Evolutionary conservation across 2,797 vertebrate species (phyloP), one percentile per base, ranked within the genome.

Genomic region (Denticeps clupeoides): DNA sequence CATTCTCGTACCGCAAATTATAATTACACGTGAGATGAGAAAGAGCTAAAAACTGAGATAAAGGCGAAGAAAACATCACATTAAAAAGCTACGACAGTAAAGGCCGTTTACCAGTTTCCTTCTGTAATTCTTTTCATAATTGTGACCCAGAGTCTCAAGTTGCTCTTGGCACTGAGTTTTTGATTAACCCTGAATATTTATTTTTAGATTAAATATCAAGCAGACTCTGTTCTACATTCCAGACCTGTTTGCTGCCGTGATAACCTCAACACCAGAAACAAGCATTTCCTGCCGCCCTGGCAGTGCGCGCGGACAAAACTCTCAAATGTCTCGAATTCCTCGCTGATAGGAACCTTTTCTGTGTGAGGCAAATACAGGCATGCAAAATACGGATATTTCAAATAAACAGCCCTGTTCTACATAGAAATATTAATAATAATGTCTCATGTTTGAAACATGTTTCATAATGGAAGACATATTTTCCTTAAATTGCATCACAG

Each of bases 161-260:
- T 68, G 47, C 55, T 56, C 66, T 71, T 72, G 65, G 65, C 64
- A n/a, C 31, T 4, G 37, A 5, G 37, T 41, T 11, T 1, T 11
- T 22, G 40, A n/a, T 8, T 40, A 55, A 43, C 65, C 38, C 50
- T 51, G 29, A 28, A 7, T 19, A 45, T 53, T 69, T 77, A 57
- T 78, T 78, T 54, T 69, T 56, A 56, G 60, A 72, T 74, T 62
- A 58, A 77, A 63, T 62, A 58, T 73, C 62, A 54, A 26, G 32
- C 51, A 65, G 69, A 52, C 57, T 59, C 60, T 48, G 59, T 58
- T 64, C 46, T 56, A 45, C 49, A 64, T 66, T 72, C 59, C 43
- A 54, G 13, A 51, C 44, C 45, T 58, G 53, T 49, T 54, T 57
- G 58, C 23, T 45, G 23, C 21, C 8, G 2, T 38, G 6, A 43